These are phyloP conservation scores for Pogonomyrmex californicus DNA, from an alignment of 1,140 invertebrate genomes.

Conservation along the genomic window DNA sequence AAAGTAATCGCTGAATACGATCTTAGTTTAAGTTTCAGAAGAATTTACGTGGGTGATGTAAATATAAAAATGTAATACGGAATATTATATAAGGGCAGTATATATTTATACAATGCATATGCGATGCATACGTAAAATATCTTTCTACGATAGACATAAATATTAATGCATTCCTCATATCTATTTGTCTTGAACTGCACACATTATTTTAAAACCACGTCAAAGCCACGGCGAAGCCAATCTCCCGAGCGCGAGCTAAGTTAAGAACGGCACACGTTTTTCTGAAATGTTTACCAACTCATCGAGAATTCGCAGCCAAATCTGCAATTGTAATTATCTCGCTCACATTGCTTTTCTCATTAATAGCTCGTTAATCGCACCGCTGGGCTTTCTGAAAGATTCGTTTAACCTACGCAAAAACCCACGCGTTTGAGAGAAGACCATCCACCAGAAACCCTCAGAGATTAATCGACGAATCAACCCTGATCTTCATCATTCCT, in stretches of 20 bases:
- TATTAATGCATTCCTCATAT: background rate
- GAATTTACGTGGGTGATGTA: background rate
- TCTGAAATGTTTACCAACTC: background rate
- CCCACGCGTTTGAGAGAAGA: background rate
- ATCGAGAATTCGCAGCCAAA: background rate
- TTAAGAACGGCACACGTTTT: background rate
- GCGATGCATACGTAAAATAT: background rate
- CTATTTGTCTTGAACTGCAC: background rate
- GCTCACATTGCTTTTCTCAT: background rate
- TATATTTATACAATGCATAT: background rate
- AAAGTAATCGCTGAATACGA: background rate
- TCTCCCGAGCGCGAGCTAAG: background rate
- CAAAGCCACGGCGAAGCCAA: too few relatives aligned
- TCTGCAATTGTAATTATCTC: conserved; percentile 40
- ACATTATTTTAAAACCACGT: background rate
- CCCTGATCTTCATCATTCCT: background rate
- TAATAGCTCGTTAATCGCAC: background rate
- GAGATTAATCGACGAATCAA: background rate
- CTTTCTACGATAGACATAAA: background rate
- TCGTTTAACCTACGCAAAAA: background rate
- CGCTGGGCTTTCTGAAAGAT: background rate
- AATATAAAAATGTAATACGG: background rate
- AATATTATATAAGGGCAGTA: background rate
- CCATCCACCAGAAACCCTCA: background rate
- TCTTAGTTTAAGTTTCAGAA: background rate